Conservation (phyloP, 2,888 invertebrate genomes). For the Drosophila borborema region DNA sequence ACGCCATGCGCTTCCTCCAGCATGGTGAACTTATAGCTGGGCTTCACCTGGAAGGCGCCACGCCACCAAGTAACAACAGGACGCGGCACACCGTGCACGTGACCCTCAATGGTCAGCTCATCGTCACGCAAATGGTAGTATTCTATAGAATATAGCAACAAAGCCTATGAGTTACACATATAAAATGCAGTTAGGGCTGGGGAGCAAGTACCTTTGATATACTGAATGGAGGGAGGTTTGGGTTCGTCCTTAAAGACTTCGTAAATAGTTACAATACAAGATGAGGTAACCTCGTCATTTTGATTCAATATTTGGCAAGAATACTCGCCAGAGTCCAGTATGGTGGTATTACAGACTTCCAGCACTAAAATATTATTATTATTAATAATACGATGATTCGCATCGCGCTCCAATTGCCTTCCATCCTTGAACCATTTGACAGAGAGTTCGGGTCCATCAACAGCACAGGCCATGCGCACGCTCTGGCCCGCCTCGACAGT, state of each 20-base stretch:
- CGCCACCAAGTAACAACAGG: conserved; percentile 84
- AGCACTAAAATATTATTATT: conserved; percentile 87
- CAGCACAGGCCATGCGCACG: conserved; percentile 92
- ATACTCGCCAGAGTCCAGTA: conserved; percentile 89
- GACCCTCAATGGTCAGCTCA: conserved; percentile 87
- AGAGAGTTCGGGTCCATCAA: conserved; percentile 90
- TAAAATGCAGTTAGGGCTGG: conserved; percentile 29
- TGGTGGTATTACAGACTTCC: conserved; percentile 87
- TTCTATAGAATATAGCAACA: conserved; percentile 68
- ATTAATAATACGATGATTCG: conserved; percentile 85
- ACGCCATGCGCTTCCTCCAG: conserved; percentile 85
- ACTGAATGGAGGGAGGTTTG: conserved; percentile 90
- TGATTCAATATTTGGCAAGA: conserved; percentile 90
- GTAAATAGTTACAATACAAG: conserved; percentile 91
- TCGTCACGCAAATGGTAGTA: conserved; percentile 86
- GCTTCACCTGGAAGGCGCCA: conserved; percentile 81
- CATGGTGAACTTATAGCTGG: conserved; percentile 84
- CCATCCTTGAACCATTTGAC: conserved; percentile 92
- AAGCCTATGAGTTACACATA: conserved; percentile 22
- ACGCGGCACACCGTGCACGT: conserved; percentile 84
- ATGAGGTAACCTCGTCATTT: conserved; percentile 90
- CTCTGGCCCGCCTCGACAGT: conserved; percentile 90
- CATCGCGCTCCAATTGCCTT: conserved; percentile 84
- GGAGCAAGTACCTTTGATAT: conserved; percentile 86
- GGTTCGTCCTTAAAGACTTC: conserved; percentile 90